Percentiles rank a stretch among this genome's conserved stretches.
Conservation (phyloP, 2,797 vertebrate species). For the Melanitta fusca region DNA sequence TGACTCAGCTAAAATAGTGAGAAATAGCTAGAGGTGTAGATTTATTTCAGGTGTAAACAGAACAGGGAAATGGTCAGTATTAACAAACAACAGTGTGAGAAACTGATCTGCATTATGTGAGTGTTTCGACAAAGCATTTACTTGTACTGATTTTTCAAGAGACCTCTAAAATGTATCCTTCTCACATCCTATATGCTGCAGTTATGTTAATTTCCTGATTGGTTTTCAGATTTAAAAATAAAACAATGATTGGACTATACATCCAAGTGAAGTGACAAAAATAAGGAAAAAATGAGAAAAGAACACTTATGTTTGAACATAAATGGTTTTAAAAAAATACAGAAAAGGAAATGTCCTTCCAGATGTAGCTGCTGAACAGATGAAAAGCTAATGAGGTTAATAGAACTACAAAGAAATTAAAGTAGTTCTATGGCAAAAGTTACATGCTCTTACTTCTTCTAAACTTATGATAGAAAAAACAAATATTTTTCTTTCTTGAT, state of each 20-base stretch:
- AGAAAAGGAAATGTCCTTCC: neutral
- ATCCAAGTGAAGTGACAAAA: neutral
- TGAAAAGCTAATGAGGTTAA: neutral
- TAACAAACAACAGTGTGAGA: neutral
- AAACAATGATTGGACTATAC: neutral
- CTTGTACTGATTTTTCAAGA: neutral
- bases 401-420: neutral
- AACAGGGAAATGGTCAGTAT: neutral
- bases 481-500: neutral
- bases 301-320: neutral
- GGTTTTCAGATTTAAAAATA: neutral
- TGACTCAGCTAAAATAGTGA: neutral
- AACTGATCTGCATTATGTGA: neutral
- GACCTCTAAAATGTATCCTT: neutral
- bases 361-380: neutral
- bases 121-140: neutral
- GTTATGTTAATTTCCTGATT: neutral
- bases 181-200: too few species aligned
- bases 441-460: neutral
- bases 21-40: neutral
- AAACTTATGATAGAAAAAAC: neutral
- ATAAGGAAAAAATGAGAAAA: neutral
- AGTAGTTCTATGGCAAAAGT: neutral
- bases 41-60: neutral
- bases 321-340: neutral